Conservation (phyloP, 1,140 invertebrate species). For the Gonatopus flavifemur region DNA sequence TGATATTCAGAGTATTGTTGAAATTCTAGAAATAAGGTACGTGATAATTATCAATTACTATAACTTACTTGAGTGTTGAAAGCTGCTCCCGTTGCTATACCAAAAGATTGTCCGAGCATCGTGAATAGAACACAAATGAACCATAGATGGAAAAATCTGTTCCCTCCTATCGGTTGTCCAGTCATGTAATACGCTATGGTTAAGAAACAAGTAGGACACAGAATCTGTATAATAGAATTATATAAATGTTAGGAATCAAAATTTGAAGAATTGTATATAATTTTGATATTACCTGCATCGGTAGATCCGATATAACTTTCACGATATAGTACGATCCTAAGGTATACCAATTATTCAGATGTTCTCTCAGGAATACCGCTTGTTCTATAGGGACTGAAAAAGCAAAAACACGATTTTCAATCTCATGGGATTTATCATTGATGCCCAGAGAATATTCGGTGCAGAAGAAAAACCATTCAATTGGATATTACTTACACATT, state of each 20-base stretch:
- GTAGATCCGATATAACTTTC: constrained; percentile 84
- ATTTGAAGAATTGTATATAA: constrained; percentile 1
- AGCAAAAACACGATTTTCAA: constrained; percentile 22
- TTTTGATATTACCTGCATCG: constrained; percentile 70
- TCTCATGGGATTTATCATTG: not conserved
- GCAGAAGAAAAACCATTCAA: not conserved
- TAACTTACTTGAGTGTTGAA: constrained; percentile 65
- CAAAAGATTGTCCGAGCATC: constrained; percentile 78
- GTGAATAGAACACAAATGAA: constrained; percentile 70
- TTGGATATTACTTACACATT: constrained; percentile 71
- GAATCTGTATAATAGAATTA: constrained; percentile 57
- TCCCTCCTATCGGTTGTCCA: constrained; percentile 71
- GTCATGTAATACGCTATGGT: constrained; percentile 80
- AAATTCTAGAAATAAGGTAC: too few relatives aligned
- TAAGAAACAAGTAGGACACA: constrained; percentile 75
- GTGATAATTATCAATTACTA: not conserved
- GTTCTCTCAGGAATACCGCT: constrained; percentile 82
- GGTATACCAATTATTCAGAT: constrained; percentile 89
- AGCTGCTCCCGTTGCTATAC: constrained; percentile 73
- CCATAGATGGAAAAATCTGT: constrained; percentile 71
- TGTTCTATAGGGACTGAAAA: constrained; percentile 79
- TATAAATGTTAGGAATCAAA: not conserved
- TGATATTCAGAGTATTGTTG: too few relatives aligned
- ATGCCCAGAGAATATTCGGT: not conserved
- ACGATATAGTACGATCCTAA: constrained; percentile 80